Conservation (phyloP, 2,113 vertebrate genomes). For the Notarius lentiginosus region DNA sequence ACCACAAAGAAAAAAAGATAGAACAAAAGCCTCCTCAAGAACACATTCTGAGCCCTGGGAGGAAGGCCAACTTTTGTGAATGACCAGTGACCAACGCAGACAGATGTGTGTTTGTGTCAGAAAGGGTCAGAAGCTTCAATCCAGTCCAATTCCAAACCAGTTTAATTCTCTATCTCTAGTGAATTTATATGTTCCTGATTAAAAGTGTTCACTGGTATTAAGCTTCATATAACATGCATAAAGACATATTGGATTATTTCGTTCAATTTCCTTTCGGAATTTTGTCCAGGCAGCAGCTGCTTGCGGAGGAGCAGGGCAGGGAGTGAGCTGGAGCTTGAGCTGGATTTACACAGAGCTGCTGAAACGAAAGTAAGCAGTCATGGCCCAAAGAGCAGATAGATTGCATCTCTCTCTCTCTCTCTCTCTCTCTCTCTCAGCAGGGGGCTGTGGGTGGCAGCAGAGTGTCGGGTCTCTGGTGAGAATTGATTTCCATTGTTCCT, state of each 20-base stretch:
- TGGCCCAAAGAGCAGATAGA: slow-evolving; percentile 45
- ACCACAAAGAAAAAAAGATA: slow-evolving; percentile 52
- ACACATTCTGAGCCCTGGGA: slow-evolving; percentile 14
- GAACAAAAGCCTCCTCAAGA: slow-evolving; percentile 51
- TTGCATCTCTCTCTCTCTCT: slow-evolving; percentile 23
- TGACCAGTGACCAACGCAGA: slow-evolving; percentile 44
- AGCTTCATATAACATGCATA: neutral
- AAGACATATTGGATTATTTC: neutral
- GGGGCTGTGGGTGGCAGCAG: slow-evolving; percentile 42
- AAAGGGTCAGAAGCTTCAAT: slow-evolving; percentile 4
- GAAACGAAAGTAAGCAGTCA: slow-evolving; percentile 43
- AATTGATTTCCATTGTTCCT: slow-evolving; percentile 58
- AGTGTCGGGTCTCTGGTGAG: slow-evolving; percentile 51
- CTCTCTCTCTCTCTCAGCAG: slow-evolving; percentile 27
- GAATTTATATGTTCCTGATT: neutral
- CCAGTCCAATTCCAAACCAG: neutral
- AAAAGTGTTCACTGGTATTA: neutral
- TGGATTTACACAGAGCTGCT: slow-evolving; percentile 31
- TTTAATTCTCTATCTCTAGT: neutral
- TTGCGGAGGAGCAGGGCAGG: neutral
- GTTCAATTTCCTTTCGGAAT: neutral
- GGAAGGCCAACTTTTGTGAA: slow-evolving; percentile 48
- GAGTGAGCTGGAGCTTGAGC: slow-evolving; percentile 4
- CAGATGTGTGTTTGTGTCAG: slow-evolving; percentile 29
- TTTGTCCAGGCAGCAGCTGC: slow-evolving; percentile 5